Evolutionary conservation across 2,888 invertebrate genomes (phyloP), one percentile per base, ranked within the genome.

Genomic region (Zaprionus lineosus): DNA sequence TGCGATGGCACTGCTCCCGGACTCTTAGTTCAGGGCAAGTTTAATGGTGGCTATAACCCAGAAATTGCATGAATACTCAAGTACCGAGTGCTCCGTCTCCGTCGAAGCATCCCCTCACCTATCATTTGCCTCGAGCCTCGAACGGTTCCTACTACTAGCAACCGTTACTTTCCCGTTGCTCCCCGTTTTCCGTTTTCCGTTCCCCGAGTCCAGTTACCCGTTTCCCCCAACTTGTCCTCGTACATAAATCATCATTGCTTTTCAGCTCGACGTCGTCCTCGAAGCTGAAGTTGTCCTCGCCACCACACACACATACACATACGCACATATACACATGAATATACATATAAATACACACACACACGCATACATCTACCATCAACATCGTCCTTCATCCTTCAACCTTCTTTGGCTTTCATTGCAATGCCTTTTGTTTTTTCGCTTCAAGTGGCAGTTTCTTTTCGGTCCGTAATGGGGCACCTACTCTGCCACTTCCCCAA

Each of bases 11-110:
- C 24, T 44, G 47, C 7, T 11, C 34, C 15, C 5, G 7, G 1
- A 9, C 43, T 31, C 62, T 65, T 66, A 78, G 74, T 70, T 56
- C 47, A 46, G 56, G 63, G 67, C 65, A 84, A 84, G 74, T 84
- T 77, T 82, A 79, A 79, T 79, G 85, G 74, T 61, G 68, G 72
- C 75, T 82, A 74, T 79, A 82, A 82, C 79, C 83, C 85, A 81
- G 79, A 82, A 81, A 81, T 81, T 74, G 79, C 85, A 84, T 84
- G 79, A 84, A 79, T 79, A 78, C 85, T 74, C 63, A 84, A 79
- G 85, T 82, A 63, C 78, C 68, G n/a, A n/a, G n/a, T n/a, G n/a
- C n/a, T n/a, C n/a, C n/a, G n/a, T n/a, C n/a, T n/a, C n/a, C n/a
- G 24, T 24, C 24, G 8, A 24, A 7, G 24, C 24, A 24, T 4